Evolutionary conservation across 2,888 invertebrate genomes (phyloP), one percentile per base, ranked within the genome.

Genomic region (Cataglyphis altisquamis): DNA sequence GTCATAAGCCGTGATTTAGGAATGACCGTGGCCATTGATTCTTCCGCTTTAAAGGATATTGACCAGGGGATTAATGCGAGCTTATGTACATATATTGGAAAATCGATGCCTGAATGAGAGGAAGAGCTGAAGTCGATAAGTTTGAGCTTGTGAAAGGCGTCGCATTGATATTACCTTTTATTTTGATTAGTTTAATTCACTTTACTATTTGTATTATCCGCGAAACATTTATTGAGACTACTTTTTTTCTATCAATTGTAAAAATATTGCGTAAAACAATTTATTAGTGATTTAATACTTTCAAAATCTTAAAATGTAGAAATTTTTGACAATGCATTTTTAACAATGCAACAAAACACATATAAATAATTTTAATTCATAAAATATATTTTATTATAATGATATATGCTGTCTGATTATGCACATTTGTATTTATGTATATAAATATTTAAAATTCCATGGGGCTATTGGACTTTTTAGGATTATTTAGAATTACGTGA

Each of bases 1-100:
- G 94, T 94, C 94, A 94, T 92, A 93, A 92, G 89, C 91, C 92
- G 90, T 92, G 93, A 94, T 93, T 94, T 93, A 93, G 90, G 86
- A 83, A 57, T 45, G 80, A 48, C 45, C 73, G 39, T 75, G 82
- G 32, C 78, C 87, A 90, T 89, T 88, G 90, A 88, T 90, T 86
- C 88, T 72, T 60, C 84, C 85, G 85, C 86, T 83, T 81, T 78
- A 70, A 83, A 39, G 84, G 86, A 86, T 88, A 85, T 88, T 86
- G 83, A 87, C 45, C 86, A 70, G 52, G 29, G 15, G 32, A 32
- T 57, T 68, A 72, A 64, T 29, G 60, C 45, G 60, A 21, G 55
- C 39, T 29, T 57, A n/a, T 52, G 29, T 29, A 29, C 29, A 52
- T 52, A 6, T n/a, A 52, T 8, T 12, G 82, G n/a, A 84, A 74